phyloP scores from a whole-genome alignment of 2,888 invertebrate species.

The Seira ritae region DNA sequence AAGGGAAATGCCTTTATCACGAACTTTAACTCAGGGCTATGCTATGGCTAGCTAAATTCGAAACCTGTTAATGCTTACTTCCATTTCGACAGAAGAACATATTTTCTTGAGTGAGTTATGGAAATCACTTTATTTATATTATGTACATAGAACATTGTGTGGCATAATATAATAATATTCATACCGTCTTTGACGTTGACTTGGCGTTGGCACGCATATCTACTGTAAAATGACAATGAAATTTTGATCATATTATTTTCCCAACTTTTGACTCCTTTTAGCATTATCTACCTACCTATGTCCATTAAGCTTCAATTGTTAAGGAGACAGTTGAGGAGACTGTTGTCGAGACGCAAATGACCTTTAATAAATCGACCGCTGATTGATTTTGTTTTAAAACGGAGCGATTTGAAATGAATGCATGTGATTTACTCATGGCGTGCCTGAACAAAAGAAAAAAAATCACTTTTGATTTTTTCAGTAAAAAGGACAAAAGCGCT shows the following conservation, averaged over 20 bases:
- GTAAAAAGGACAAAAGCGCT: neutral
- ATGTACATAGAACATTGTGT: too few relatives aligned
- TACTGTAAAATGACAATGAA: too few relatives aligned
- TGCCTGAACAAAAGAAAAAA: neutral
- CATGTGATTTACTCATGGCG: neutral
- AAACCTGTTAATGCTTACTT: constrained; percentile 51
- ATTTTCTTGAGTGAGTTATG: neutral
- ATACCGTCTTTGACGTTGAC: too few relatives aligned
- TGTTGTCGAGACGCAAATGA: constrained; percentile 51
- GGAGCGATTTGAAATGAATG: neutral
- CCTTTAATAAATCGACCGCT: constrained; percentile 60
- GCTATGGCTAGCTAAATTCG: constrained; percentile 4
- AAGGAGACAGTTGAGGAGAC: neutral
- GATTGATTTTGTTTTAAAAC: constrained; percentile 53
- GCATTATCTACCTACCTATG: constrained; percentile 32
- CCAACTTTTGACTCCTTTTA: neutral
- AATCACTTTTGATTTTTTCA: neutral
- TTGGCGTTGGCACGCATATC: too few relatives aligned
- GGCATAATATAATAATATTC: too few relatives aligned
- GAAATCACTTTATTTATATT: too few relatives aligned
- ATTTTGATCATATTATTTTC: too few relatives aligned
- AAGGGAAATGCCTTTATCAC: constrained; percentile 47
- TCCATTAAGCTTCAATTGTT: constrained; percentile 20
- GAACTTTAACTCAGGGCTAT: constrained; percentile 55
- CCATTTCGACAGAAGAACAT: constrained; percentile 10